A percentile compares a stretch with the other conserved stretches of the same genome.
Evolutionary conservation across 2,113 vertebrate genomes (phyloP).

Genomic region (Gila orcuttii): DNA sequence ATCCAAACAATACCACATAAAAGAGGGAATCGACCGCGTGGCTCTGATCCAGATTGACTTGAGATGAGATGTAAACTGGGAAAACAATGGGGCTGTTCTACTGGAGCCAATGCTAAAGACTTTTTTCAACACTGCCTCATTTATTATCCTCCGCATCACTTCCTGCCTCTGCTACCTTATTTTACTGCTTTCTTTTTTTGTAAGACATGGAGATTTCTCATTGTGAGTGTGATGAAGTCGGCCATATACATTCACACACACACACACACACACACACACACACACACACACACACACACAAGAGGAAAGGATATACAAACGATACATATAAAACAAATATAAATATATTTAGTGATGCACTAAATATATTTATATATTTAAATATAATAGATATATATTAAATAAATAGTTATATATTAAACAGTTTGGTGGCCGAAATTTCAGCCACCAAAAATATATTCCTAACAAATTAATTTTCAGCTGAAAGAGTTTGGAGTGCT

Average conservation of each 20-base stretch:
- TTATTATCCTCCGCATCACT: constrained; percentile 46
- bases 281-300: too few relatives aligned
- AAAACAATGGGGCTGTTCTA: constrained; percentile 68
- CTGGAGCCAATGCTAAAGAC: constrained; percentile 31
- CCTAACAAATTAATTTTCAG: too few relatives aligned
- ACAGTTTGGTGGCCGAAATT: too few relatives aligned
- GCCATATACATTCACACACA: too few relatives aligned
- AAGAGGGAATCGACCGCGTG: constrained; percentile 58
- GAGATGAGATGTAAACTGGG: constrained; percentile 56
- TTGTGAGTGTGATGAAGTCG: not conserved
- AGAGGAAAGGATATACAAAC: not conserved
- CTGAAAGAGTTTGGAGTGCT: too few relatives aligned
- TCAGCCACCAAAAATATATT: too few relatives aligned
- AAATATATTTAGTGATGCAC: too few relatives aligned
- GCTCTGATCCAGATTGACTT: constrained; percentile 61
- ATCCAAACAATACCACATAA: constrained; percentile 69
- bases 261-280: too few relatives aligned
- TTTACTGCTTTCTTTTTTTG: constrained; percentile 54
- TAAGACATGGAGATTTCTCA: constrained; percentile 1
- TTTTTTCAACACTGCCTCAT: constrained; percentile 25
- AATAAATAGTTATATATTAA: too few relatives aligned
- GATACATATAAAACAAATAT: too few relatives aligned
- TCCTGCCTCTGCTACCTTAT: constrained; percentile 37
- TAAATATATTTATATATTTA: too few relatives aligned
- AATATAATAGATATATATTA: too few relatives aligned